Conservation (phyloP, 2,797 vertebrate genomes). For the Circus cinereus region DNA sequence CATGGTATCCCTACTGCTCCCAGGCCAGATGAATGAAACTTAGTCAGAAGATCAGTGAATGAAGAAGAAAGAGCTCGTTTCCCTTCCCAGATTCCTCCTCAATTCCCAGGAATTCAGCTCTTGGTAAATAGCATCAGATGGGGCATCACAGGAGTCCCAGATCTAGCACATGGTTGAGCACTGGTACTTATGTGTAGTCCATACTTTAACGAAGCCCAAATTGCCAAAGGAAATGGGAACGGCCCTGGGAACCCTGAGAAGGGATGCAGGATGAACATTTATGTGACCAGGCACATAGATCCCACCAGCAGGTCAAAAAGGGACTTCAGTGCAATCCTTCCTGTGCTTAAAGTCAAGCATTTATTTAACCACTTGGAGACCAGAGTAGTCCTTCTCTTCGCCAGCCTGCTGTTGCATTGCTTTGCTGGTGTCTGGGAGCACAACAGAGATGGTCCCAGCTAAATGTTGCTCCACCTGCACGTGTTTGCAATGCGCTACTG, state of each 20-base stretch:
- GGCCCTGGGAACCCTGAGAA: not conserved
- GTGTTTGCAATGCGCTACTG: not conserved
- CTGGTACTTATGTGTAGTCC: not conserved
- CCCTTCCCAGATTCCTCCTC: not conserved
- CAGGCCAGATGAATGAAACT: slow-evolving; percentile 18
- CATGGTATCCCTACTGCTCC: not conserved
- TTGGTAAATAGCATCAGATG: not conserved
- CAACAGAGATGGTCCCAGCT: not conserved
- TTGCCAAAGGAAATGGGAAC: not conserved
- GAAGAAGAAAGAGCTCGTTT: not conserved
- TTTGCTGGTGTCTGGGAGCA: not conserved
- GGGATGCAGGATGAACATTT: not conserved
- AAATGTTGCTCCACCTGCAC: not conserved
- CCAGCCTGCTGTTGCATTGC: not conserved
- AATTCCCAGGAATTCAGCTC: not conserved
- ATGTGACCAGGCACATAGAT: not conserved
- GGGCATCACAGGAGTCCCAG: not conserved
- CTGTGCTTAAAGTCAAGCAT: not conserved
- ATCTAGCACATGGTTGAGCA: not conserved
- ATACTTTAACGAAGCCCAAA: not conserved
- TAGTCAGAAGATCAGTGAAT: slow-evolving; percentile 9
- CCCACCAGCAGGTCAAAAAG: not conserved
- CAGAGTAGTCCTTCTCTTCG: not conserved
- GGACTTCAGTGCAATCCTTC: not conserved
- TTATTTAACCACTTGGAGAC: not conserved